phyloP scores from a whole-genome alignment of 2,888 invertebrate species.

The Ophioninae sp. region DNA sequence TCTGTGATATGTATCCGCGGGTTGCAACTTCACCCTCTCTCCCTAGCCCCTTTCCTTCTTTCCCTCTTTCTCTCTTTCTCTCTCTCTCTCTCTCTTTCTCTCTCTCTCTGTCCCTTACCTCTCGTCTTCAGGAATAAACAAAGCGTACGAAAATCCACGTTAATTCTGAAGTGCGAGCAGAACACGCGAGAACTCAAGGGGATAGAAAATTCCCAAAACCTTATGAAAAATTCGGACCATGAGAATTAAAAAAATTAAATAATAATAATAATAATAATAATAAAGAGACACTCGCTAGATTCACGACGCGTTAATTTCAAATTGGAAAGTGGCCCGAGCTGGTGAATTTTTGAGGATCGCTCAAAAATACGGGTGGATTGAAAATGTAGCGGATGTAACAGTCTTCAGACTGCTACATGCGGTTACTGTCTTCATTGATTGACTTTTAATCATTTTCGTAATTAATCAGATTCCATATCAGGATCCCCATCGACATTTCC shows the following conservation, averaged over 20 bases:
- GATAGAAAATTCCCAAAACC: background rate
- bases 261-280: background rate
- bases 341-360: background rate
- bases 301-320: background rate
- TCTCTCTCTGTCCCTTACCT: background rate
- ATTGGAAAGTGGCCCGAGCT: background rate
- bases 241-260: constrained; percentile 2
- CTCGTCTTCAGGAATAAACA: constrained; percentile 35
- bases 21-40: constrained; percentile 21
- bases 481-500: too few species aligned
- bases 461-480: too few species aligned
- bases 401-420: too few species aligned
- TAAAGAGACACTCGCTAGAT: background rate
- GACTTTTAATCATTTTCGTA: too few species aligned
- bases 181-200: constrained; percentile 4
- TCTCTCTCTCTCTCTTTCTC: constrained; percentile 22
- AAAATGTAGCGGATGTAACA: background rate
- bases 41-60: constrained; percentile 66
- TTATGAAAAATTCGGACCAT: background rate
- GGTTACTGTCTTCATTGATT: too few species aligned
- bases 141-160: constrained; percentile 25
- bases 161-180: constrained; percentile 16
- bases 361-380: background rate
- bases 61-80: constrained; percentile 50
- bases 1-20: constrained; percentile 61